phyloP scores from a whole-genome alignment of 1,140 invertebrate species.

The Steinernema feltiae region DNA sequence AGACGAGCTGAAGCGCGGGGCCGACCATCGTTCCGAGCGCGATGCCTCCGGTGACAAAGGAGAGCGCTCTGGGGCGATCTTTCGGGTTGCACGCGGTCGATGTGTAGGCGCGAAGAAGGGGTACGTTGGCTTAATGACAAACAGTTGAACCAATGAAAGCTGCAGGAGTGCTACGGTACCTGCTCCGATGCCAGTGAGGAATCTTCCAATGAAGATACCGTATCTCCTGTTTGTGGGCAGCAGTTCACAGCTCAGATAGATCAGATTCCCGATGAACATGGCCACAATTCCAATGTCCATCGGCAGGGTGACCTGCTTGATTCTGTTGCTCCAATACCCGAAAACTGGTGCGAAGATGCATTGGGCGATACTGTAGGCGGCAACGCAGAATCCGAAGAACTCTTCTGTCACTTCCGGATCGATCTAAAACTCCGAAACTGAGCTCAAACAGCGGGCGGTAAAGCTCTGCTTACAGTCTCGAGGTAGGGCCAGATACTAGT shows the following conservation, averaged over 20 bases:
- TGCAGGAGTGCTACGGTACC: conserved; percentile 16
- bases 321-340: conserved; percentile 58
- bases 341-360: conserved; percentile 59
- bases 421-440: conserved; percentile 42
- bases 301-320: conserved; percentile 50
- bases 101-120: conserved; percentile 58
- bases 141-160: conserved; percentile 49
- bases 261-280: conserved; percentile 58
- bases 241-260: conserved; percentile 58
- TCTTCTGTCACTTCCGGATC: conserved; percentile 54
- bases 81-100: conserved; percentile 56
- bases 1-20: conserved; percentile 24
- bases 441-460: no score
- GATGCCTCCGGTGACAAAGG: conserved; percentile 60
- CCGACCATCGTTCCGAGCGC: conserved; percentile 60
- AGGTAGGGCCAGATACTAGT: neutral
- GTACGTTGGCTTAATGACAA: conserved; percentile 58
- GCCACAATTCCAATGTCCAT: conserved; percentile 57
- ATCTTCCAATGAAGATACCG: conserved; percentile 25
- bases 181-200: conserved; percentile 33
- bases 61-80: conserved; percentile 59
- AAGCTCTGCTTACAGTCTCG: no score
- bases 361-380: conserved; percentile 60
- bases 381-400: conserved; percentile 60
- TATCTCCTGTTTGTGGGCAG: conserved; percentile 26